Evolutionary conservation across 2,888 invertebrate genomes (phyloP).

Genomic region (Chrysolina americana): DNA sequence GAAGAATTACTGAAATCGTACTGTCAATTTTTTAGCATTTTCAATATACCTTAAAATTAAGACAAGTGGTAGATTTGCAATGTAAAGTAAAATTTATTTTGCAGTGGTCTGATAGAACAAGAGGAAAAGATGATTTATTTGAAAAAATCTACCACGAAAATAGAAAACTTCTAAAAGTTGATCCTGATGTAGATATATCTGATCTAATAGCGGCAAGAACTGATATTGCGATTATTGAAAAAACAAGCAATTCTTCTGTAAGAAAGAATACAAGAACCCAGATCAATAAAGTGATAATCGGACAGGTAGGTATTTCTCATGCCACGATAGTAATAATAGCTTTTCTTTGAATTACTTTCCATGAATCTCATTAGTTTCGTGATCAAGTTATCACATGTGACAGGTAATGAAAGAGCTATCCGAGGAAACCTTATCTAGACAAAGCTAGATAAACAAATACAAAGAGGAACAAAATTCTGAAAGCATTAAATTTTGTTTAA

Average conservation of each 20-base stretch:
- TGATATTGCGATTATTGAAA: slow-evolving; percentile 89
- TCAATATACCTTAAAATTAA: too few species aligned
- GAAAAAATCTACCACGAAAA: slow-evolving; percentile 74
- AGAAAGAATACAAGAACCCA: slow-evolving; percentile 87
- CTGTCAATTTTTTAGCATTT: too few species aligned
- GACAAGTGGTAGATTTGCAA: too few species aligned
- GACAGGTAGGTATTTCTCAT: slow-evolving; percentile 72
- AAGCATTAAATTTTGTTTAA: too few species aligned
- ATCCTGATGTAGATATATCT: slow-evolving; percentile 79
- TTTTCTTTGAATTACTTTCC: too few species aligned
- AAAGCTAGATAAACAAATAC: too few species aligned
- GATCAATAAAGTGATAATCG: slow-evolving; percentile 92
- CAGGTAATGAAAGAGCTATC: too few species aligned
- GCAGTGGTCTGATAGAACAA: slow-evolving; percentile 88
- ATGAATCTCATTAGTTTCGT: not conserved
- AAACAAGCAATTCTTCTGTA: slow-evolving; percentile 90
- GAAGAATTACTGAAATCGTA: too few species aligned
- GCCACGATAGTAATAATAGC: not conserved
- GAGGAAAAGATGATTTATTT: slow-evolving; percentile 81
- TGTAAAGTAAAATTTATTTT: too few species aligned
- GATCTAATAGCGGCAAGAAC: slow-evolving; percentile 89
- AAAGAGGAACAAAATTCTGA: too few species aligned
- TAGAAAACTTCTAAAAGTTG: slow-evolving; percentile 71
- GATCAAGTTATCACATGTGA: too few species aligned
- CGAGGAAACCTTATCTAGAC: too few species aligned